Conservation (phyloP, 2,888 invertebrate genomes). For the Limnephilus lunatus region DNA sequence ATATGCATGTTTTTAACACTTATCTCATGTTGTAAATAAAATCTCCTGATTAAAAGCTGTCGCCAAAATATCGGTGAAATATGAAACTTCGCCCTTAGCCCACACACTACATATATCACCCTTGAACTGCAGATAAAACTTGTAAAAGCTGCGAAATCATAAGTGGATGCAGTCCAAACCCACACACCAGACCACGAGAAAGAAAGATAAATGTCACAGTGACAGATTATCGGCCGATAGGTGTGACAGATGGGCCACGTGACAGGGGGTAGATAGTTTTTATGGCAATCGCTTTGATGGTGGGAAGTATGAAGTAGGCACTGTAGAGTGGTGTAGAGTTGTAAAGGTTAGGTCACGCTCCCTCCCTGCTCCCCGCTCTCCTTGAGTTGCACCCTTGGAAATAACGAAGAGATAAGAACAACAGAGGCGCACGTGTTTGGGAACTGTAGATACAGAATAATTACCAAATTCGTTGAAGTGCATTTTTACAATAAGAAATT, state of each 20-base stretch:
- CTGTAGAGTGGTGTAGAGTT: too few relatives aligned
- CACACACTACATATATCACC: not conserved
- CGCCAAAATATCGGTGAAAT: not conserved
- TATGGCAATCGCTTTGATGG: not conserved
- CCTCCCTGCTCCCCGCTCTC: not conserved
- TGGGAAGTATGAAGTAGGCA: too few relatives aligned
- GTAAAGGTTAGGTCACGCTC: not conserved
- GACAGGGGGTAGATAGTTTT: not conserved
- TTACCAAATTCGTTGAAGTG: not conserved
- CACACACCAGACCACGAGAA: not conserved
- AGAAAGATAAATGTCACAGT: not conserved
- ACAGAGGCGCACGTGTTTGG: not conserved
- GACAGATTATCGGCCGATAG: constrained; percentile 10
- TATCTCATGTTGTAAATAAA: not conserved
- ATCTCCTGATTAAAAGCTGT: not conserved
- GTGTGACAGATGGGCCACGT: constrained; percentile 5
- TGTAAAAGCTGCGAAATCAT: constrained; percentile 14
- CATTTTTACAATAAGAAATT: not conserved
- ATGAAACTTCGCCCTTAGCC: not conserved
- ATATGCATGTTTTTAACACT: not conserved
- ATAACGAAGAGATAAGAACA: not conserved
- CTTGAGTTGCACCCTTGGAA: not conserved
- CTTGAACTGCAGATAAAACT: not conserved
- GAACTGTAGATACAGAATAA: not conserved
- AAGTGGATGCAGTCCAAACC: not conserved